phyloP scores from a whole-genome alignment of 2,888 invertebrate species.

The Polyommatus icarus region DNA sequence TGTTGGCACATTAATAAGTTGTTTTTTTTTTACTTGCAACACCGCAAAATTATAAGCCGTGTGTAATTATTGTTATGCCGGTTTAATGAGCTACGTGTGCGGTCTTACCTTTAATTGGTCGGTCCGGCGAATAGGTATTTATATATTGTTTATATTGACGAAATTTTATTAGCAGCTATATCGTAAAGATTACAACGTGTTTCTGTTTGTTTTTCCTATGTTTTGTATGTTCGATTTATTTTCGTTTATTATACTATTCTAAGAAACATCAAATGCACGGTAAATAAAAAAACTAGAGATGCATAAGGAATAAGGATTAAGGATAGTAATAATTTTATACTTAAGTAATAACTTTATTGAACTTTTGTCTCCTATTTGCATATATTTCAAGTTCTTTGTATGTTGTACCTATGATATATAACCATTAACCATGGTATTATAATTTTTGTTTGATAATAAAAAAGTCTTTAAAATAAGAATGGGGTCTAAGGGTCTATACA shows the following conservation, averaged over 20 bases:
- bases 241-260: conserved; percentile 6
- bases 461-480: too few species aligned
- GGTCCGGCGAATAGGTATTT: conserved; percentile 20
- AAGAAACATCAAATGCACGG: neutral
- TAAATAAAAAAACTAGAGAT: neutral
- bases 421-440: neutral
- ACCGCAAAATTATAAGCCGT: conserved; percentile 76
- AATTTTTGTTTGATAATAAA: neutral
- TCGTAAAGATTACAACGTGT: conserved; percentile 28
- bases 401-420: neutral
- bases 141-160: conserved; percentile 30
- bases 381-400: neutral
- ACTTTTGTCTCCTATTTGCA: neutral
- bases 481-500: too few species aligned
- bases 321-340: neutral
- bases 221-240: conserved; percentile 23
- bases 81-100: conserved; percentile 76
- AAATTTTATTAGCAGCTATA: conserved; percentile 30
- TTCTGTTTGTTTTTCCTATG: conserved; percentile 27
- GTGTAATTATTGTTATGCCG: conserved; percentile 71
- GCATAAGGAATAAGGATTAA: neutral
- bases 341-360: neutral
- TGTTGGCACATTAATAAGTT: conserved; percentile 81
- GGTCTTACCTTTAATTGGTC: conserved; percentile 50
- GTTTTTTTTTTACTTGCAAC: conserved; percentile 59